Evolutionary conservation across 2,113 vertebrate species (phyloP).

Genomic region (Ploceus nigricollis): DNA sequence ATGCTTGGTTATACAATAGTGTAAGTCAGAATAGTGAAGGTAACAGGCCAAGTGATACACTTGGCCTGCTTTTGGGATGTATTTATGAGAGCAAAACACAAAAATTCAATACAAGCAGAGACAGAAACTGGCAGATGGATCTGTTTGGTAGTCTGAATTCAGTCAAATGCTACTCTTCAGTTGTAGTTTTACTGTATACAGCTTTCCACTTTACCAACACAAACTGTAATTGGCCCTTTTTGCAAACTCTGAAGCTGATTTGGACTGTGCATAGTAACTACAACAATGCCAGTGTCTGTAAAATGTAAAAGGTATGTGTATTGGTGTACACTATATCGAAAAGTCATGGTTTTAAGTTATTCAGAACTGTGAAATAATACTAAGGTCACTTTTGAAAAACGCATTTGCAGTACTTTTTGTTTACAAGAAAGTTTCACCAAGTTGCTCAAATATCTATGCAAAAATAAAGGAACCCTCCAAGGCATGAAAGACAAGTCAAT

Average conservation of each 20-base stretch:
- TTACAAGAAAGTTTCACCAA: conserved; percentile 71
- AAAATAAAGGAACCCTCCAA: conserved; percentile 78
- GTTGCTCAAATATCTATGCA: conserved; percentile 62
- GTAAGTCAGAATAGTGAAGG: conserved; percentile 65
- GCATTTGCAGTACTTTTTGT: conserved; percentile 72
- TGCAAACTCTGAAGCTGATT: conserved; percentile 26
- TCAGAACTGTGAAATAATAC: conserved; percentile 77
- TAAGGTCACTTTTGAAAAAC: conserved; percentile 84
- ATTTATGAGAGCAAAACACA: conserved; percentile 64
- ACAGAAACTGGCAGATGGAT: conserved; percentile 69
- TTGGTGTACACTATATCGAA: conserved; percentile 57
- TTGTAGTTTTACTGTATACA: conserved; percentile 19
- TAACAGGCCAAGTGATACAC: conserved; percentile 68
- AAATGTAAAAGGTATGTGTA: conserved; percentile 65
- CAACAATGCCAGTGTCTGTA: conserved; percentile 69
- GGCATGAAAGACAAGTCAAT: conserved; percentile 72
- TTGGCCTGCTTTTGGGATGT: conserved; percentile 56
- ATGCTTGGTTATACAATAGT: conserved; percentile 66
- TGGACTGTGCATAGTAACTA: conserved; percentile 74
- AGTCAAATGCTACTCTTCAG: conserved; percentile 39
- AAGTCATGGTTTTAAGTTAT: conserved; percentile 64
- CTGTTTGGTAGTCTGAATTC: conserved; percentile 59
- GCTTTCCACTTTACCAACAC: conserved; percentile 31
- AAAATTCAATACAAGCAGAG: conserved; percentile 67
- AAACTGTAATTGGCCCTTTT: conserved; percentile 60